Percentiles rank a stretch among this genome's conserved stretches.
Conservation (phyloP, 2,113 vertebrate genomes). For the Upupa epops region DNA sequence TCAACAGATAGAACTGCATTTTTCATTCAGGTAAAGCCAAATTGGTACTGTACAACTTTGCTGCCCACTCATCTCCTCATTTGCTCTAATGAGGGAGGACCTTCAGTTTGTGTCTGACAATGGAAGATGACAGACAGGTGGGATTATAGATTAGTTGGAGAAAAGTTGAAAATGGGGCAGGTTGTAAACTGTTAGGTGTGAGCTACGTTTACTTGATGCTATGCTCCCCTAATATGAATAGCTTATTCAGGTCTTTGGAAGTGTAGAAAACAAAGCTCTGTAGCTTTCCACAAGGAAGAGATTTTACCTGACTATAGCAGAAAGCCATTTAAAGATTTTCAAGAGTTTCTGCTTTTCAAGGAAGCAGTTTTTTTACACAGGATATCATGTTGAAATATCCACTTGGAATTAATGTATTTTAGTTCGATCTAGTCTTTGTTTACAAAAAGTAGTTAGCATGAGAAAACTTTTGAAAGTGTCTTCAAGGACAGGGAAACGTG, state of each 20-base stretch:
- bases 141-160: not conserved
- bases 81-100: slow-evolving; percentile 35
- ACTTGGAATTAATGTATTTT: not conserved
- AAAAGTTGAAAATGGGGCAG: not conserved
- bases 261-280: not conserved
- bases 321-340: not conserved
- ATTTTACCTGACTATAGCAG: not conserved
- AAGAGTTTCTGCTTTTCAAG: not conserved
- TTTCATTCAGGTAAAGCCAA: slow-evolving; percentile 39
- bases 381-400: not conserved
- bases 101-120: not conserved
- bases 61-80: not conserved
- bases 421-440: not conserved
- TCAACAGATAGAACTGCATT: not conserved
- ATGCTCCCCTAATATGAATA: not conserved
- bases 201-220: not conserved
- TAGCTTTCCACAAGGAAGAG: not conserved
- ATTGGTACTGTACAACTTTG: slow-evolving; percentile 7
- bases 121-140: slow-evolving; percentile 6
- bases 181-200: not conserved
- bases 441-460: not conserved
- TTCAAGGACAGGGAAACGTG: slow-evolving; percentile 47
- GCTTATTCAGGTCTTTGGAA: not conserved
- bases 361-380: not conserved
- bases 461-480: slow-evolving; percentile 6